Percentiles rank a stretch among this genome's conserved stretches.
Conservation (phyloP, 2,113 vertebrate genomes). For the Eurystomus gularis region DNA sequence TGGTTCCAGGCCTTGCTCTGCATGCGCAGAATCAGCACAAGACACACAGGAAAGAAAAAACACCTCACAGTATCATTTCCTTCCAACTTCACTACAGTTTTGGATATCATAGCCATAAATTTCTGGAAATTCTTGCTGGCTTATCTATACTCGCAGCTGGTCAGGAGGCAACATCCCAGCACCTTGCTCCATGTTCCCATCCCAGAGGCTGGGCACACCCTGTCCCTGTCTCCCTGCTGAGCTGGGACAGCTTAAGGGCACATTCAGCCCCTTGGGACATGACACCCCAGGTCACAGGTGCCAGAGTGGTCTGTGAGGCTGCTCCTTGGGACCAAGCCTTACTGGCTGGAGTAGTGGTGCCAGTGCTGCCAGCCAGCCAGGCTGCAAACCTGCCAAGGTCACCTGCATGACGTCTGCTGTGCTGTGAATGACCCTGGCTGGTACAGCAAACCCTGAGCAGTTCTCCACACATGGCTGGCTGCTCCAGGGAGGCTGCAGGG, state of each 20-base stretch:
- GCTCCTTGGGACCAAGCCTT: not conserved
- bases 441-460: not conserved
- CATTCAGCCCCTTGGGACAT: fast-evolving
- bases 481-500: not conserved
- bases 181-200: not conserved
- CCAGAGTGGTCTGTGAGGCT: not conserved
- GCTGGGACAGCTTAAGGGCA: not conserved
- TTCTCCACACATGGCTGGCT: fast-evolving
- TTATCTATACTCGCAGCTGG: not conserved
- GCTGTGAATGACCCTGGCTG: fast-evolving
- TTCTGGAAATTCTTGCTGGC: not conserved
- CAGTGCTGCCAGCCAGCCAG: not conserved
- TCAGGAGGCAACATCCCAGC: not conserved
- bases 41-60: not conserved
- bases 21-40: fast-evolving
- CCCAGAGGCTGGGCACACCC: not conserved
- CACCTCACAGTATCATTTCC: not conserved
- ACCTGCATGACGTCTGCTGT: not conserved
- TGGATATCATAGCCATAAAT: not conserved
- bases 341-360: not conserved
- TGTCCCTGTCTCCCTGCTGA: fast-evolving
- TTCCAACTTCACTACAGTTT: not conserved
- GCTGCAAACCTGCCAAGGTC: not conserved
- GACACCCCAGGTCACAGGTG: not conserved
- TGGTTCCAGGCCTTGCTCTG: not conserved